phyloP scores from a whole-genome alignment of 2,888 invertebrate species.

The Patella caerulea region DNA sequence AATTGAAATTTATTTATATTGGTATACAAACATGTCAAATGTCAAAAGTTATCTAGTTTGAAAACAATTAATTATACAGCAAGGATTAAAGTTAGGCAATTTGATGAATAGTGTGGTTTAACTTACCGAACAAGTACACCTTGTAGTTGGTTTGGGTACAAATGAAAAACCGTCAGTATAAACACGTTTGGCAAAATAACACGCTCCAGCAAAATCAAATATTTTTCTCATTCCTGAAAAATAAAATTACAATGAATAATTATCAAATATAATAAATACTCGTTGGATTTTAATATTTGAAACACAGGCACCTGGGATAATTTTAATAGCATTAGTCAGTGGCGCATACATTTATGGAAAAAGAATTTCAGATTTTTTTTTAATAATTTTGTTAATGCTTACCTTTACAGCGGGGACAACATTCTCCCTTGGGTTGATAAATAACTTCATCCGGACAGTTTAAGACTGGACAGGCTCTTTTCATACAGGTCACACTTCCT shows the following conservation, averaged over 20 bases:
- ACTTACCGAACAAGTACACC: conserved; percentile 80
- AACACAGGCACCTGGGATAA: too few relatives aligned
- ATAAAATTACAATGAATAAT: neutral
- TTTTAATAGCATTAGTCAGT: too few relatives aligned
- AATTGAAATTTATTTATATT: too few relatives aligned
- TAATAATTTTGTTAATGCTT: neutral
- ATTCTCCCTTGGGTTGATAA: conserved; percentile 82
- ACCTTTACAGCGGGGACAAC: conserved; percentile 81
- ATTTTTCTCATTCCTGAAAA: conserved; percentile 73
- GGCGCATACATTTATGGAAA: too few relatives aligned
- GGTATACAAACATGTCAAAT: too few relatives aligned
- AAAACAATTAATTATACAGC: too few relatives aligned
- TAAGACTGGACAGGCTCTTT: conserved; percentile 89
- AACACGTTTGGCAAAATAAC: conserved; percentile 81
- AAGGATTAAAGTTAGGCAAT: too few relatives aligned
- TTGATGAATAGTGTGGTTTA: too few relatives aligned
- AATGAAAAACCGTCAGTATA: conserved; percentile 79
- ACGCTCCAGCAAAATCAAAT: conserved; percentile 75
- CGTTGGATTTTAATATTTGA: too few relatives aligned
- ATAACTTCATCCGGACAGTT: conserved; percentile 84
- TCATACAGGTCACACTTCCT: conserved; percentile 82
- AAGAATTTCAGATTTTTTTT: too few relatives aligned
- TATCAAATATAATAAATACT: too few relatives aligned
- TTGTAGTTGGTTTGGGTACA: conserved; percentile 79
- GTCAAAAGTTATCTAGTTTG: too few relatives aligned